Evolutionary conservation across 2,888 invertebrate species (phyloP).

Genomic region (Drosophila fungiperda): DNA sequence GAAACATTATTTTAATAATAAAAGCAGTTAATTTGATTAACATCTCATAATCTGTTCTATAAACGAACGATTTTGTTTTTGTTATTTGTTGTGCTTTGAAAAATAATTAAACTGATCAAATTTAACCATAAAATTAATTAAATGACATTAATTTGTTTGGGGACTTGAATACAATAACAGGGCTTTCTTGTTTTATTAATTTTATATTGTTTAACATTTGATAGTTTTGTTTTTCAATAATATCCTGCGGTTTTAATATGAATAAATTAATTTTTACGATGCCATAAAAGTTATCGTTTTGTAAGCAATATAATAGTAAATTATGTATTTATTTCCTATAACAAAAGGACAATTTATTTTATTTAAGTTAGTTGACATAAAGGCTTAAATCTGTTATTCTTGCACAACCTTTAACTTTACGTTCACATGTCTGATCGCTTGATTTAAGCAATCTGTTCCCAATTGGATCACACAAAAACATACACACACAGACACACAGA

Average conservation of each 20-base stretch:
- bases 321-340: background rate
- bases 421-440: slow-evolving; percentile 37
- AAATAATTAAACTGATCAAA: background rate
- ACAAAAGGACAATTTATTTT: background rate
- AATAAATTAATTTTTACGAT: slow-evolving; percentile 15
- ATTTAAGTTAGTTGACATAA: background rate
- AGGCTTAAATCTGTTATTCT: background rate
- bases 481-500: slow-evolving; percentile 3
- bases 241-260: slow-evolving; percentile 7
- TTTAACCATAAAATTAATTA: background rate
- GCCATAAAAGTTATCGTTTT: slow-evolving; percentile 7
- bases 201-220: slow-evolving; percentile 24
- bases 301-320: background rate
- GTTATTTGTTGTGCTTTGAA: background rate
- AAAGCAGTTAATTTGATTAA: background rate
- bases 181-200: slow-evolving; percentile 9
- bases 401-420: slow-evolving; percentile 18
- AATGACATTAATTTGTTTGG: background rate
- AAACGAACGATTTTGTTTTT: background rate
- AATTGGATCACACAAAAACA: slow-evolving; percentile 39
- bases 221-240: slow-evolving; percentile 6
- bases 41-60: background rate
- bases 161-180: background rate
- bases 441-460: slow-evolving; percentile 45
- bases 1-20: background rate